Conservation (phyloP, 2,113 vertebrate species). For the Brachypteracias leptosomus region DNA sequence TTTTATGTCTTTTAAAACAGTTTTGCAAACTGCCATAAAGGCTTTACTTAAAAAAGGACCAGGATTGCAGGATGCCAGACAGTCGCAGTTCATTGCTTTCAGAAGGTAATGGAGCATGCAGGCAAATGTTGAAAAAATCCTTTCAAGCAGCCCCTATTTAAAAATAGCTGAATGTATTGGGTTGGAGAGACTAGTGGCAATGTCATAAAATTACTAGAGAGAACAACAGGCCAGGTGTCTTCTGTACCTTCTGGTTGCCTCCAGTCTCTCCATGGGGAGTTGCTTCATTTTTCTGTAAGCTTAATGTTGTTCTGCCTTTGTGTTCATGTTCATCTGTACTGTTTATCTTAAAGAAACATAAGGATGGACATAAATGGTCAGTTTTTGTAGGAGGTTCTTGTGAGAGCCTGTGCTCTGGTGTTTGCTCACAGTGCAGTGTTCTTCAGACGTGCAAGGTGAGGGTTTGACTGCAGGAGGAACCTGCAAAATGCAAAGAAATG, state of each 20-base stretch:
- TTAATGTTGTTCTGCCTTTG: not conserved
- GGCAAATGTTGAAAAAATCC: not conserved
- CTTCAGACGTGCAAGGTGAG: not conserved
- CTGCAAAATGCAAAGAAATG: not conserved
- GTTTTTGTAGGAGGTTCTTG: not conserved
- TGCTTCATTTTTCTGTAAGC: not conserved
- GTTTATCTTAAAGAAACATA: not conserved
- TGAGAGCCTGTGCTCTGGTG: not conserved
- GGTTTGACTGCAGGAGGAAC: not conserved
- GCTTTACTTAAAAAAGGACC: slow-evolving; percentile 73
- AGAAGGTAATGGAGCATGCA: slow-evolving; percentile 72
- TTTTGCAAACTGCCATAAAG: slow-evolving; percentile 69
- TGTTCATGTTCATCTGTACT: not conserved
- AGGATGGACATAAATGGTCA: not conserved
- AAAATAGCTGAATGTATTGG: not conserved
- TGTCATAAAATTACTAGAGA: not conserved
- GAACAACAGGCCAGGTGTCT: not conserved
- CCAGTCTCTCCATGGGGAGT: not conserved
- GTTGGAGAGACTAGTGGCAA: not conserved
- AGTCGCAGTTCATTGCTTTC: slow-evolving; percentile 87
- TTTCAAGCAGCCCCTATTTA: not conserved
- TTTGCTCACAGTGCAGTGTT: not conserved
- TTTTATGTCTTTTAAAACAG: slow-evolving; percentile 61
- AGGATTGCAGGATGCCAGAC: slow-evolving; percentile 70
- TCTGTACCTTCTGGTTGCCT: not conserved